These are phyloP conservation scores for Melieria omissa DNA, from an alignment of 2,888 invertebrate species.

Conservation along the genomic window DNA sequence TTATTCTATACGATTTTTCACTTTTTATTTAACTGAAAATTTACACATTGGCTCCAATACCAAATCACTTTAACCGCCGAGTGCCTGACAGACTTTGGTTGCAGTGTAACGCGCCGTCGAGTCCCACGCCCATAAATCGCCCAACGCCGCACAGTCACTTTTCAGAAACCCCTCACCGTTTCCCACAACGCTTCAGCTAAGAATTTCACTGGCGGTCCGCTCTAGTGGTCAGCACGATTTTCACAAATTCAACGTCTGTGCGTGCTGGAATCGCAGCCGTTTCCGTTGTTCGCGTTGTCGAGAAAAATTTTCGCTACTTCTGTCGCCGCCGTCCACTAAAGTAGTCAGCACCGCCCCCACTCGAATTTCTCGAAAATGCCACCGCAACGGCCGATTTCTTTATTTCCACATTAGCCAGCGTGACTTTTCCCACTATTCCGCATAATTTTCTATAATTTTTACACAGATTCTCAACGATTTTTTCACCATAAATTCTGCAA, in stretches of 20 bases:
- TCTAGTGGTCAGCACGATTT: background rate
- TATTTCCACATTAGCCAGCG: background rate
- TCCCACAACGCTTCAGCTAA: background rate
- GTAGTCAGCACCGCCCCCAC: no score
- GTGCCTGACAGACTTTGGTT: no score
- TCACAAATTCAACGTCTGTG: slow-evolving; percentile 42
- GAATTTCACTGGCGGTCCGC: background rate
- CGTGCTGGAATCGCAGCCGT: slow-evolving; percentile 39
- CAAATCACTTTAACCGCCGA: no score
- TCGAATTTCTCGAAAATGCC: no score
- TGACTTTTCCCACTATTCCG: background rate
- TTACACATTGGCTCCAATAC: no score
- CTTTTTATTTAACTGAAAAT: no score
- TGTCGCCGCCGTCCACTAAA: no score
- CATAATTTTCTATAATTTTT: slow-evolving; percentile 4
- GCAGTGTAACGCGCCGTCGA: no score
- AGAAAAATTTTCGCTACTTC: background rate
- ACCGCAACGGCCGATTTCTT: background rate
- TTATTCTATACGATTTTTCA: no score
- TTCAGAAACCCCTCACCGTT: background rate
- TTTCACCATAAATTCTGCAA: slow-evolving; percentile 23
- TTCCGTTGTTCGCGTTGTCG: slow-evolving; percentile 29
- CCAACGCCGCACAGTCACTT: no score
- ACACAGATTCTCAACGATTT: slow-evolving; percentile 19
- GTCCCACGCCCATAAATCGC: background rate